Evolutionary conservation across 2,113 vertebrate species (phyloP), one percentile per base, ranked within the genome.

Genomic region (Maccullochella peelii): DNA sequence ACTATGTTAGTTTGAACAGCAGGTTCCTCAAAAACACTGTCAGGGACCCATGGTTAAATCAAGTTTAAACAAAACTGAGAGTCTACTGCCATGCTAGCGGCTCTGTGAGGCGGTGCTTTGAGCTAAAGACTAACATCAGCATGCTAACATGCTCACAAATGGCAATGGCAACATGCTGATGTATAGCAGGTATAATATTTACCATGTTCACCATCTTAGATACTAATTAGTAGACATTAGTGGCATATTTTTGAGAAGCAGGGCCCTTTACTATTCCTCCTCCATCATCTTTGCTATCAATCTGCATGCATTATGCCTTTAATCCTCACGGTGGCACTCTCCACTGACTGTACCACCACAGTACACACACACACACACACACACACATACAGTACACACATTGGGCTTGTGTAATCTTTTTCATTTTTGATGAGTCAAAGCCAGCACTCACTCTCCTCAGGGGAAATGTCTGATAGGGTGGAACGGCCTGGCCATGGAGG

Each of bases 291-390:
- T 66, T 40, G 38, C 21, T 38, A 18, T 59, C 10, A 40, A 27
- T 63, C 23, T 79, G 25, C 63, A 50, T 90, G 90, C 74, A 85
- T 71, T 89, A 68, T 73, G 82, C 27, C 25, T 80, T 71, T 36
- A 65, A 85, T 83, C 92, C 93, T 89, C 84, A 72, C 0, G 90
- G 80, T 91, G 93, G 88, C 87, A 79, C 90, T 85, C 78, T 92
- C 47, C 69, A 62, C 88, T 92, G 85, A 49, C 78, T 65, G 11
- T 81, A 69, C 25, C 30, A 16, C 21, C 8, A 25, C 65, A 77
- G 52, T 2, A 49, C 54, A 59, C 40, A 75, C 47, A 80, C 44
- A 81, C 54, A 59, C 40, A 75, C 47, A 80, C 44, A 81, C 58
- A 73, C 68, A 55, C 61, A 75, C 61, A 67, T 12, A 73, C 38